These are phyloP conservation scores for Coenonympha arcania DNA, from an alignment of 2,888 invertebrate species.

Conservation along the genomic window DNA sequence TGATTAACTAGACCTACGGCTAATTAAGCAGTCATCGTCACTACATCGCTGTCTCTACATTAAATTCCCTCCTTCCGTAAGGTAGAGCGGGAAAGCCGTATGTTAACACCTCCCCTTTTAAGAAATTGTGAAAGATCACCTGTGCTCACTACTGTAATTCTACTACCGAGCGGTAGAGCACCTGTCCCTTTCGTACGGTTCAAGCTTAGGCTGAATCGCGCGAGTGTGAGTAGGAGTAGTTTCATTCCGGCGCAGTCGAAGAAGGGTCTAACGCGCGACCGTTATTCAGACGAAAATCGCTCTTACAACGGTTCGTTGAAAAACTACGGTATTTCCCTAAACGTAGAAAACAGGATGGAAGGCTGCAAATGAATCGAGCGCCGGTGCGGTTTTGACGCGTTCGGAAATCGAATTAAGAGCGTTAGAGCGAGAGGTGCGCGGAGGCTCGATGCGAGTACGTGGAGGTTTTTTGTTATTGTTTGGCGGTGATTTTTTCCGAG, in stretches of 20 bases:
- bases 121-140: constrained; percentile 72
- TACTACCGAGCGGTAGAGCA: constrained; percentile 67
- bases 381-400: constrained; percentile 69
- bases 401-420: constrained; percentile 72
- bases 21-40: constrained; percentile 53
- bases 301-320: constrained; percentile 27
- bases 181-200: constrained; percentile 73
- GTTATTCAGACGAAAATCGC: constrained; percentile 28
- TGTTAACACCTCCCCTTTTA: constrained; percentile 56
- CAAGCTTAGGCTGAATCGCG: constrained; percentile 69
- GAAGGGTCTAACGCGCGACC: constrained; percentile 38
- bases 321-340: constrained; percentile 27
- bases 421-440: constrained; percentile 70
- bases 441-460: constrained; percentile 55
- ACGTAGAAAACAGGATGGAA: constrained; percentile 61
- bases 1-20: constrained; percentile 56
- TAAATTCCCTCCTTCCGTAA: constrained; percentile 26
- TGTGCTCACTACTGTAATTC: constrained; percentile 75
- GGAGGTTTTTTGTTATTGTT: constrained; percentile 72
- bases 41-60: constrained; percentile 44
- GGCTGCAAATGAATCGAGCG: constrained; percentile 65
- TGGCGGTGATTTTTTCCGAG: constrained; percentile 69
- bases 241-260: constrained; percentile 36
- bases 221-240: constrained; percentile 74
- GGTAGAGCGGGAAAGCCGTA: constrained; percentile 56